Evolutionary conservation across 2,113 vertebrate species (phyloP), one percentile per base, ranked within the genome.

Genomic region (Sinocyclocheilus rhinocerous): DNA sequence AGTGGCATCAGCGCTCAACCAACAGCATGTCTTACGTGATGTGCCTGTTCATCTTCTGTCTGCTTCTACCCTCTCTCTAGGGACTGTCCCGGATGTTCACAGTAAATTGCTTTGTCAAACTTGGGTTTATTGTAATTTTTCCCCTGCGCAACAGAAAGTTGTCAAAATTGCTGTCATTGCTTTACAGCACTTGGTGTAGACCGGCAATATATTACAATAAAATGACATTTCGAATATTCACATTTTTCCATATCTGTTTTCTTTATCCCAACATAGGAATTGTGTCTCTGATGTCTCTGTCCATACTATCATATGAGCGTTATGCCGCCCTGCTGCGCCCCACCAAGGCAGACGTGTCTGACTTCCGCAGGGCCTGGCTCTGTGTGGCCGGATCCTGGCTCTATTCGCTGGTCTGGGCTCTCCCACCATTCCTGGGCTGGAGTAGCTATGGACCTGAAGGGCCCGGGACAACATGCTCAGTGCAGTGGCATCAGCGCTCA

Each of bases 361-460:
- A 94, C 89, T 95, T 93, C 91, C 90, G 91, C 79, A 94, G 93
- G 84, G 91, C 92, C 69, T 91, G 94, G 92, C 81, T 94, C 57
- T 93, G 85, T 16, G 77, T 94, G 4, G 90, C 79, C 2, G 92
- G 91, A 57, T 92, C 93, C 76, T 94, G 93, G 94, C 86, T 95
- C 39, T 95, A 94, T 84, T 93, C 93, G 2, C 92, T 95, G 48
- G 1, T 92, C n/a, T 95, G 93, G 93, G 94, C 93, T 1, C 0
- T 94, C 48, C 92, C 93, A 0, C 93, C 94, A 3, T 50, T 95
- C 72, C 86, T 95, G 81, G 92, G 93, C 18, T 95, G 94, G 94
- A 94, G 93, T 89, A 92, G 90, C 89, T 94, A 95, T 4, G 93
- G 93, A 3, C 93, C 89, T 0, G 94, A 95, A 87, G 93, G 94